Conservation (phyloP, 1,140 invertebrate species). For the Drosophila ananassae region DNA sequence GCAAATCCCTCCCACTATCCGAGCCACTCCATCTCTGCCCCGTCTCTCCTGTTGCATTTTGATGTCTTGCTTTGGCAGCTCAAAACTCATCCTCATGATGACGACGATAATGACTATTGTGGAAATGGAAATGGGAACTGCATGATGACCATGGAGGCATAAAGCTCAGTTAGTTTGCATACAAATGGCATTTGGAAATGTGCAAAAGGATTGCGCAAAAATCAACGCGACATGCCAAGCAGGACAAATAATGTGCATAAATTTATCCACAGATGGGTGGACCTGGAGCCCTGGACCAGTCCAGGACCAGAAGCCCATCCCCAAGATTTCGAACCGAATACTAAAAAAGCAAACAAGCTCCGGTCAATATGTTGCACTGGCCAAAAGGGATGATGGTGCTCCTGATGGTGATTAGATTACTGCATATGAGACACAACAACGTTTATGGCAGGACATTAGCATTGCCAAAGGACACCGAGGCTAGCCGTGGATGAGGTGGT, state of each 20-base stretch:
- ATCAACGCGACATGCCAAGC: constrained; percentile 75
- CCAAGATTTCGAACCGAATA: constrained; percentile 11
- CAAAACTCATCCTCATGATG: constrained; percentile 33
- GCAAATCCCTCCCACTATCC: constrained; percentile 27
- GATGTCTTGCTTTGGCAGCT: constrained; percentile 62
- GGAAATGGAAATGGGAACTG: background rate
- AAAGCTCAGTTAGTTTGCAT: constrained; percentile 71
- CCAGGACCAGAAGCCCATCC: background rate
- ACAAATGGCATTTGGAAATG: constrained; percentile 73
- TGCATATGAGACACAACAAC: constrained; percentile 44
- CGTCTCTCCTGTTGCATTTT: constrained; percentile 39
- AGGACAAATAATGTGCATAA: constrained; percentile 80
- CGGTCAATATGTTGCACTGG: constrained; percentile 67
- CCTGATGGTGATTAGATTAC: constrained; percentile 71
- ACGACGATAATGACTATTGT: background rate
- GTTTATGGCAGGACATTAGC: constrained; percentile 55
- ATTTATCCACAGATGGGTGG: constrained; percentile 57
- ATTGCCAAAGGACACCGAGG: constrained; percentile 19
- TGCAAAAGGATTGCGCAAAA: constrained; percentile 70
- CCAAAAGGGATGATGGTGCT: constrained; percentile 35
- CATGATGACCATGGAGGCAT: constrained; percentile 42
- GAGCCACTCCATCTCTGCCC: background rate
- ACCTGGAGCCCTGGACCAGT: constrained; percentile 7
- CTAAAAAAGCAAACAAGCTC: constrained; percentile 36
- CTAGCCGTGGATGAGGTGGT: background rate